Conservation (phyloP, 2,888 invertebrate genomes). For the Mimumesa dahlbomi region DNA sequence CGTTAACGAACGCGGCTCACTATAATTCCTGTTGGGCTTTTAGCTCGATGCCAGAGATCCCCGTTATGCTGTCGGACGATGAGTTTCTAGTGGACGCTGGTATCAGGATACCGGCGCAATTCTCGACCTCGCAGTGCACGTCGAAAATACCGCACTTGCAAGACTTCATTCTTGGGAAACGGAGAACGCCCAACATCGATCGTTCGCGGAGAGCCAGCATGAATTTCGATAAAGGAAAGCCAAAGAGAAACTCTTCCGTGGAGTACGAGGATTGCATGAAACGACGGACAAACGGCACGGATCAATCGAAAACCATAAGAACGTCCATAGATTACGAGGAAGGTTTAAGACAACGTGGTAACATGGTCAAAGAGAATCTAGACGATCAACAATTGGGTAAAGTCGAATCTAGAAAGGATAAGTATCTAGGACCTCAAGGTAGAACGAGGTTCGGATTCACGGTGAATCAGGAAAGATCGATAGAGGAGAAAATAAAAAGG, state of each 20-base stretch:
- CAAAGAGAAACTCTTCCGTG: conserved; percentile 62
- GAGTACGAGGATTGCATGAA: conserved; percentile 73
- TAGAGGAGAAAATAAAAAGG: conserved; percentile 67
- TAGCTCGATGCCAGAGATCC: conserved; percentile 78
- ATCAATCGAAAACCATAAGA: conserved; percentile 55
- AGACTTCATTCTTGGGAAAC: conserved; percentile 71
- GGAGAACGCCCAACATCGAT: conserved; percentile 58
- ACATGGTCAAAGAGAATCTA: conserved; percentile 56
- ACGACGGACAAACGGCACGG: conserved; percentile 57
- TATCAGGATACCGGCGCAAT: conserved; percentile 75
- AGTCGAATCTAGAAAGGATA: conserved; percentile 54
- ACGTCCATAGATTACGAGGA: conserved; percentile 72
- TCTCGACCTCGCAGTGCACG: conserved; percentile 70
- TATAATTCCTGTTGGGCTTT: conserved; percentile 78
- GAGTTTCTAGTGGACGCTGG: conserved; percentile 79
- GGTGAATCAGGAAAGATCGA: conserved; percentile 29
- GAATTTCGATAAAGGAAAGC: conserved; percentile 63
- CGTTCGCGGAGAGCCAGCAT: conserved; percentile 57
- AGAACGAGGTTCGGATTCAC: conserved; percentile 63
- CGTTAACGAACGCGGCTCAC: conserved; percentile 67
- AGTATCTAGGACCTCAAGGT: conserved; percentile 57
- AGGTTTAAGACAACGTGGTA: conserved; percentile 49
- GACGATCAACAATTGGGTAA: conserved; percentile 56
- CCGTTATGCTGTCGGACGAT: conserved; percentile 75
- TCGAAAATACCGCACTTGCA: conserved; percentile 76